Percentiles rank a stretch among this genome's conserved stretches.
Conservation (phyloP, 2,113 vertebrate genomes). For the Onychorhynchus coronatus region DNA sequence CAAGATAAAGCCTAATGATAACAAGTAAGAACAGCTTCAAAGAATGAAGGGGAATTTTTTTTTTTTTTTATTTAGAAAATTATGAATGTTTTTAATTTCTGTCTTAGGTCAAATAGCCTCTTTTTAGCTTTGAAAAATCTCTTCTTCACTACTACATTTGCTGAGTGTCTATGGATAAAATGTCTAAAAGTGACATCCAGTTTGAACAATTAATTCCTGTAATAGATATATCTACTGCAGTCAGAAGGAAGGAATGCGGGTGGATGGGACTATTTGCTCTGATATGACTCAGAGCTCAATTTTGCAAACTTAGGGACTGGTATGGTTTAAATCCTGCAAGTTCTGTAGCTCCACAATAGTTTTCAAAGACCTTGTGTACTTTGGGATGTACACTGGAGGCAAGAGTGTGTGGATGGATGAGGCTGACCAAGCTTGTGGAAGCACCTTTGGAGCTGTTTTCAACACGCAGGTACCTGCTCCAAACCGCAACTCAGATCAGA, state of each 20-base stretch:
- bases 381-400: not conserved
- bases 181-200: not conserved
- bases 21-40: not conserved
- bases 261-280: not conserved
- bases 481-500: not conserved
- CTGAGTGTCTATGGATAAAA: not conserved
- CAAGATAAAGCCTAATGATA: not conserved
- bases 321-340: not conserved
- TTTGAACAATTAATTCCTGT: not conserved
- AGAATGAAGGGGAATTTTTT: not conserved
- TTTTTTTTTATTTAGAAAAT: not conserved
- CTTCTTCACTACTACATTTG: not conserved
- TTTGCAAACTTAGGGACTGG: not conserved
- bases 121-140: not conserved
- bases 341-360: not conserved
- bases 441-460: accelerated
- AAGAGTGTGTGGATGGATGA: accelerated
- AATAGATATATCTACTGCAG: not conserved
- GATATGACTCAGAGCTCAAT: not conserved
- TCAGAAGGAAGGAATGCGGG: not conserved
- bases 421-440: not conserved
- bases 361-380: not conserved
- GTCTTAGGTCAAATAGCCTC: not conserved
- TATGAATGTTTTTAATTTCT: not conserved
- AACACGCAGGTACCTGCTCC: accelerated